Evolutionary conservation across 2,888 invertebrate genomes (phyloP).

Genomic region (Drosophila cognata): DNA sequence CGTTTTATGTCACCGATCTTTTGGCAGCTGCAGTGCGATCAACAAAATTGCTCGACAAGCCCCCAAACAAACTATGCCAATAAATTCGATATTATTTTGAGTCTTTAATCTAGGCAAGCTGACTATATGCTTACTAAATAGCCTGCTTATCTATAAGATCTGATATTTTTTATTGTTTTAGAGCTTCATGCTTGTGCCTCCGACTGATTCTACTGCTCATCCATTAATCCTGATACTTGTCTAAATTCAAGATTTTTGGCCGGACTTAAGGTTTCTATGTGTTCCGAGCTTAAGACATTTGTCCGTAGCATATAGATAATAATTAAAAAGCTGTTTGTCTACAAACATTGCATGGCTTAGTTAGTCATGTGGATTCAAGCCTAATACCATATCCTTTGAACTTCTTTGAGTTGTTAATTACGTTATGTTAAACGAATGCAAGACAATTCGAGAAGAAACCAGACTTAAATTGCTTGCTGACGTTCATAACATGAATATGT

Average conservation of each 20-base stretch:
- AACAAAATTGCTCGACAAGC: neutral
- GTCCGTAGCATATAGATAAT: neutral
- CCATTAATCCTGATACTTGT: neutral
- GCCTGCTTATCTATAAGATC: neutral
- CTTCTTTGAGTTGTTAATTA: constrained; percentile 14
- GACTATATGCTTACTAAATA: neutral
- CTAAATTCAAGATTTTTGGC: neutral
- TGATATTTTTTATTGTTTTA: neutral
- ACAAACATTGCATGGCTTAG: neutral
- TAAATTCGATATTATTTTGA: neutral
- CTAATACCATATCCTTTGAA: neutral
- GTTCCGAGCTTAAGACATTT: too few species aligned
- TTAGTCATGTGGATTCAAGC: neutral
- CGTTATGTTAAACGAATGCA: constrained; percentile 5
- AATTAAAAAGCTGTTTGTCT: neutral
- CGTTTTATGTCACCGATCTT: neutral
- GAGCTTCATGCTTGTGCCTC: neutral
- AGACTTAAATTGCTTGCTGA: constrained; percentile 19
- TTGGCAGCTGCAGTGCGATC: neutral
- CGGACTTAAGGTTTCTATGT: neutral
- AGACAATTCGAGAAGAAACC: neutral
- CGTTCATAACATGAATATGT: constrained; percentile 20
- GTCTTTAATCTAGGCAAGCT: neutral
- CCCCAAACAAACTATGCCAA: neutral
- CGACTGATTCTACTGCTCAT: neutral